Conservation (phyloP, 2,113 vertebrate genomes). For the Hystrix cristata region DNA sequence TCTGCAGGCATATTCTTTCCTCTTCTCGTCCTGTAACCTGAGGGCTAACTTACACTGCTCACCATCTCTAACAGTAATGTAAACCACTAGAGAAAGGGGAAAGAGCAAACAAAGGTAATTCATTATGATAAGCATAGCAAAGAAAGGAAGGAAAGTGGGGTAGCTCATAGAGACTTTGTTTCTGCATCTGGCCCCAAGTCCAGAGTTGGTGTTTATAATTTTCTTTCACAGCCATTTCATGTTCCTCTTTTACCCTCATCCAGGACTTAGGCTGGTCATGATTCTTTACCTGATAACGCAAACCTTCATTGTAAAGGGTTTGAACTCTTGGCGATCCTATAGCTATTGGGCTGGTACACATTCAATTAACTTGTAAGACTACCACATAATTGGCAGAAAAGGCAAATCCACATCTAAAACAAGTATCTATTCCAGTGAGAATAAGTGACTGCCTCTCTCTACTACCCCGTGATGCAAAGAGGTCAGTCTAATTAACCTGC, state of each 20-base stretch:
- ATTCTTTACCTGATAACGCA: conserved; percentile 1
- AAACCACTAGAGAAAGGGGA: background rate
- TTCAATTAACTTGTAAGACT: background rate
- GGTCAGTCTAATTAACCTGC: background rate
- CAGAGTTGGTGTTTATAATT: conserved; percentile 28
- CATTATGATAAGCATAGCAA: background rate
- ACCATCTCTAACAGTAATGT: background rate
- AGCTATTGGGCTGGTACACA: background rate
- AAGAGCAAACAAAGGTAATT: conserved; percentile 9
- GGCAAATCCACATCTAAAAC: background rate
- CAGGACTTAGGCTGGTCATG: background rate
- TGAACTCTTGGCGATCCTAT: background rate
- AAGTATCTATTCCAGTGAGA: background rate
- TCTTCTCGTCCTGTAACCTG: background rate
- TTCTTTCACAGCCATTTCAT: background rate
- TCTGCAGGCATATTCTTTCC: background rate
- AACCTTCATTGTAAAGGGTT: background rate
- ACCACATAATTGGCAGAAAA: background rate
- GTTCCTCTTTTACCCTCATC: background rate
- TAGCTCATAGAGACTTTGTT: background rate
- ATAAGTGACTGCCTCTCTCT: background rate
- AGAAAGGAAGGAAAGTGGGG: conserved; percentile 33
- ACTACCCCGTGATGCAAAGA: background rate
- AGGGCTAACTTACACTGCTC: background rate
- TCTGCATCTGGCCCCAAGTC: background rate